A percentile compares a stretch with the other conserved stretches of the same genome.
Evolutionary conservation across 2,113 vertebrate genomes (phyloP).

Genomic region (Catagonus wagneri): DNA sequence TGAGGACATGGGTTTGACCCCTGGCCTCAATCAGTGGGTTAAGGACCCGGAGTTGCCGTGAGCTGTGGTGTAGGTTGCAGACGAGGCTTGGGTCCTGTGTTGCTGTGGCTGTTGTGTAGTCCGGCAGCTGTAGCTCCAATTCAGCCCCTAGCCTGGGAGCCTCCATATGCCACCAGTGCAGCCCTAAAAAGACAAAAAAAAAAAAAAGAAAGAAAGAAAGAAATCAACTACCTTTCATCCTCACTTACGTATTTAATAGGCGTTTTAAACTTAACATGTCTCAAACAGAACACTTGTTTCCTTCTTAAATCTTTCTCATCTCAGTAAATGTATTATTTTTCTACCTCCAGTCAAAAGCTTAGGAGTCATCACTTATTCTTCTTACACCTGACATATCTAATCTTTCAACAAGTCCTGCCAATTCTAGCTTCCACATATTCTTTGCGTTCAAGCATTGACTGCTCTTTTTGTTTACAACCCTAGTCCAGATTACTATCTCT

Average conservation of each 20-base stretch:
- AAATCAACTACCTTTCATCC: not conserved
- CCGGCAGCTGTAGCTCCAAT: too few relatives aligned
- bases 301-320: slow-evolving; percentile 13
- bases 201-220: too few relatives aligned
- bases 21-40: too few relatives aligned
- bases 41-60: too few relatives aligned
- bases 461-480: not conserved
- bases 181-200: too few relatives aligned
- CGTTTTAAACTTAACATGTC: slow-evolving; percentile 46
- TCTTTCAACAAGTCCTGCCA: not conserved
- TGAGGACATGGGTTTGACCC: too few relatives aligned
- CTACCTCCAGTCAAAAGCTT: not conserved
- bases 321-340: not conserved
- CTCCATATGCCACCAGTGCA: too few relatives aligned
- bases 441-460: not conserved
- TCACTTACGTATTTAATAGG: not conserved
- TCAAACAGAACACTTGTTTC: not conserved
- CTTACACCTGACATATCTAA: not conserved
- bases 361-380: not conserved
- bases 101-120: too few relatives aligned
- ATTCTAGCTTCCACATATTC: not conserved
- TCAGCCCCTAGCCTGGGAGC: too few relatives aligned
- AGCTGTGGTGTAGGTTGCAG: too few relatives aligned
- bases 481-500: not conserved
- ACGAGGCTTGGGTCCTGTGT: too few relatives aligned